Base-by-base conservation (phyloP, 1,140 invertebrate genomes). In the Sogatella furcifera region DNA sequence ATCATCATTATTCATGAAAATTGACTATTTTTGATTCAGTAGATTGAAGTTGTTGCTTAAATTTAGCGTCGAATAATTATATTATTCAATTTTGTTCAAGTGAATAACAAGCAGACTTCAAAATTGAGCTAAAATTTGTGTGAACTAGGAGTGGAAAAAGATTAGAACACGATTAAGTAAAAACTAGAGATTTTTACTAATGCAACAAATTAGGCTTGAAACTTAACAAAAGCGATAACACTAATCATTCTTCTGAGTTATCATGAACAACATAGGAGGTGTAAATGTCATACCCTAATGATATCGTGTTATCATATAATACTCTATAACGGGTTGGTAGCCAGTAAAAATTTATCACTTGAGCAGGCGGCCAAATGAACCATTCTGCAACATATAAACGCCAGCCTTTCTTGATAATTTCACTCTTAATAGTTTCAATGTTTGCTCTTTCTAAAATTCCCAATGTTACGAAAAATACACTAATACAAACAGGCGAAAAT, bases 251-350 rank as follows among this genome's bases (percentile, higher is more conserved):
- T 17, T 49, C 57, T n/a, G 43, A 14, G 19, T 44, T 17, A 34
- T 77, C 69, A 61, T 92, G 81, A 73, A 90, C 92, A 14, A 96
- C 85, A 73, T 90, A 84, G 21, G 92, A 94, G n/a, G 90, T 92
- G 70, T 93, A 95, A 46, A 90, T 74, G 73, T 97, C 92, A 76
- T 94, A 95, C 10, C 90, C 87, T 69, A 96, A 77, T 22, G 90
- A 94, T 70, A 96, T 86, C 8, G 83, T 83, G 73, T 90, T 96
- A 70, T 96, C 93, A 74, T 93, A 96, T 13, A 95, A 75, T 19
- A 96, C 89, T 69, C 93, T 78, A 72, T 84, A 96, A 68, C 78
- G 82, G 4, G 84, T 84, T 21, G 92, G 90, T 63, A 97, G 72
- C 67, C 90, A 84, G 71, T 88, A 92, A 75, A 97, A 97, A 74